Conservation (phyloP, 2,888 invertebrate genomes). For the Pachycephus smyrnensis region DNA sequence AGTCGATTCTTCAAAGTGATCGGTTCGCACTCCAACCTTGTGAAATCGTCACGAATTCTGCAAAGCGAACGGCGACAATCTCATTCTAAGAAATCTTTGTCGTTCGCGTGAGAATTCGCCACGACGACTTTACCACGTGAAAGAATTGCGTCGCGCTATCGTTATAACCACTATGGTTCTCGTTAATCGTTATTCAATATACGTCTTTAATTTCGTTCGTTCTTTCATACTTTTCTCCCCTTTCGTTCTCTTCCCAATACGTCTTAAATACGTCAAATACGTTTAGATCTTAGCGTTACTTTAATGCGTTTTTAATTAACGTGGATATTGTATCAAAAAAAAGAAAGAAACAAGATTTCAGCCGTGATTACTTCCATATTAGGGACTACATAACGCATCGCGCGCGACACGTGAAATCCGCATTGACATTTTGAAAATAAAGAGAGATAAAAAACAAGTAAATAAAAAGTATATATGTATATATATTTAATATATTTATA, state of each 20-base stretch:
- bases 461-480: too few relatives aligned
- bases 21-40: neutral
- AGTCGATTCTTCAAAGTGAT: neutral
- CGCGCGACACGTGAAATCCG: neutral
- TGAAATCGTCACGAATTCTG: neutral
- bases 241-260: neutral
- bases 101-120: neutral
- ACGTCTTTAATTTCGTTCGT: neutral
- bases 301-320: neutral
- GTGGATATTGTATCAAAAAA: neutral
- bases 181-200: neutral
- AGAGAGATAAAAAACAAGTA: neutral
- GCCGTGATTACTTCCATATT: constrained; percentile 3
- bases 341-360: neutral
- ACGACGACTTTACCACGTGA: neutral
- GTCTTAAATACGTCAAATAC: neutral
- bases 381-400: constrained; percentile 9
- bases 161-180: too few relatives aligned
- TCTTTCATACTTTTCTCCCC: neutral
- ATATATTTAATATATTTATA: neutral
- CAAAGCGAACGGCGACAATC: neutral
- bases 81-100: neutral
- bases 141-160: neutral
- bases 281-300: neutral
- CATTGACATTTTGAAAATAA: neutral